These are phyloP conservation scores for Ameiurus melas DNA, from an alignment of 2,113 vertebrate species.

Conservation along the genomic window DNA sequence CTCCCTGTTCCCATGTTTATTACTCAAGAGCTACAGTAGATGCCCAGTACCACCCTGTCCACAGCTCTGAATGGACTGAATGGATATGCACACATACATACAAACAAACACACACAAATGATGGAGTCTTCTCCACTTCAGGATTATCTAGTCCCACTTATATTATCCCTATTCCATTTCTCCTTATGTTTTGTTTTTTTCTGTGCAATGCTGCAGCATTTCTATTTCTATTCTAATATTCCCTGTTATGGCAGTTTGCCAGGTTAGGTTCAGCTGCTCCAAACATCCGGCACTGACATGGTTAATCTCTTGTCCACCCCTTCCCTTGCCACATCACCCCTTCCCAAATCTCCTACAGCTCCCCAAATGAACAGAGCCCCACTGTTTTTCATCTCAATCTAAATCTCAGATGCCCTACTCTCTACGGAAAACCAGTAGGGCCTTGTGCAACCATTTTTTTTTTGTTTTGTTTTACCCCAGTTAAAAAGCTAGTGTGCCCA, in stretches of 20 bases:
- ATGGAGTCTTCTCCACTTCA: not conserved
- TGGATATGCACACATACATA: conserved; percentile 43
- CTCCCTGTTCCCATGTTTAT: conserved; percentile 76
- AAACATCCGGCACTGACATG: conserved; percentile 10
- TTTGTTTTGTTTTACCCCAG: not conserved
- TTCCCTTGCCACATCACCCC: not conserved
- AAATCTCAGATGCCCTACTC: conserved; percentile 22
- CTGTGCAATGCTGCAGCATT: not conserved
- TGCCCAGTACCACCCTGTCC: conserved; percentile 63
- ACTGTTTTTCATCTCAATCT: conserved; percentile 22
- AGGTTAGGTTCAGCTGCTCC: not conserved
- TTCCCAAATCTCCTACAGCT: conserved; percentile 15
- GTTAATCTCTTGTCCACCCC: conserved; percentile 11
- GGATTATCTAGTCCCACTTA: not conserved
- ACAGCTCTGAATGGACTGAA: conserved; percentile 58
- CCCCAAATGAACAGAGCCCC: conserved; percentile 27
- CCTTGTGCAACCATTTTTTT: not conserved
- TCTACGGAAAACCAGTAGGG: conserved; percentile 16
- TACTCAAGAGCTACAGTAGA: conserved; percentile 66
- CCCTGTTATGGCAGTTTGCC: not conserved
- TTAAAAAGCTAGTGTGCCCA: not conserved
- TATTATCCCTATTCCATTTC: not conserved
- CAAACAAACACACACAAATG: conserved; percentile 36
- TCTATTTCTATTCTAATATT: not conserved
- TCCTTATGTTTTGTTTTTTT: not conserved